Evolutionary conservation across 2,113 vertebrate genomes (phyloP).

Genomic region (Lamprologus sp.): DNA sequence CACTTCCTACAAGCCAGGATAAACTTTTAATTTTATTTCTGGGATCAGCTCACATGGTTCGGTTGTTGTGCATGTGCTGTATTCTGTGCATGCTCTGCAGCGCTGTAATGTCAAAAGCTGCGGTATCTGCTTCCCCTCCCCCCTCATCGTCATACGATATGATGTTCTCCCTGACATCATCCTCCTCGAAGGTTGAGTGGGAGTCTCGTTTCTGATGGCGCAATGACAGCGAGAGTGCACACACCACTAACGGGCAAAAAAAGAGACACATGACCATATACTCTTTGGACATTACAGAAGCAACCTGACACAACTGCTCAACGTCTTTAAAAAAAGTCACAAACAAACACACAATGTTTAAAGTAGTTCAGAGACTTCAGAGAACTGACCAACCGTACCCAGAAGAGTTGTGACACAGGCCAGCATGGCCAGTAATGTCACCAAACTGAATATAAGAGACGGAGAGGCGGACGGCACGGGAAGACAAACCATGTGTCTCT

Average conservation of each 20-base stretch:
- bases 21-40: background rate
- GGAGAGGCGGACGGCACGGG: constrained; percentile 63
- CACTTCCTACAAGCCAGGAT: background rate
- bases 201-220: constrained; percentile 69
- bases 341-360: background rate
- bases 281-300: background rate
- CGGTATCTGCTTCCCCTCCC: constrained; percentile 85
- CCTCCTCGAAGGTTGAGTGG: constrained; percentile 66
- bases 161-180: constrained; percentile 77
- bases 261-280: background rate
- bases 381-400: constrained; percentile 57
- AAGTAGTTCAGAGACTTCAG: background rate
- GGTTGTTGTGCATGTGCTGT: constrained; percentile 58
- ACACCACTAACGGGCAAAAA: constrained; percentile 58
- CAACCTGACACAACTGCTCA: constrained; percentile 22
- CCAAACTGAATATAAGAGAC: constrained; percentile 76
- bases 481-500: constrained; percentile 61
- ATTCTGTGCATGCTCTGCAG: constrained; percentile 71
- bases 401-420: constrained; percentile 79
- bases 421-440: constrained; percentile 78
- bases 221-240: constrained; percentile 68
- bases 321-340: background rate
- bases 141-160: constrained; percentile 83
- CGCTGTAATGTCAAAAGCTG: constrained; percentile 84
- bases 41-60: constrained; percentile 56